Evolutionary conservation across 1,140 invertebrate genomes (phyloP).

Genomic region (Oncopodura yosiiana): DNA sequence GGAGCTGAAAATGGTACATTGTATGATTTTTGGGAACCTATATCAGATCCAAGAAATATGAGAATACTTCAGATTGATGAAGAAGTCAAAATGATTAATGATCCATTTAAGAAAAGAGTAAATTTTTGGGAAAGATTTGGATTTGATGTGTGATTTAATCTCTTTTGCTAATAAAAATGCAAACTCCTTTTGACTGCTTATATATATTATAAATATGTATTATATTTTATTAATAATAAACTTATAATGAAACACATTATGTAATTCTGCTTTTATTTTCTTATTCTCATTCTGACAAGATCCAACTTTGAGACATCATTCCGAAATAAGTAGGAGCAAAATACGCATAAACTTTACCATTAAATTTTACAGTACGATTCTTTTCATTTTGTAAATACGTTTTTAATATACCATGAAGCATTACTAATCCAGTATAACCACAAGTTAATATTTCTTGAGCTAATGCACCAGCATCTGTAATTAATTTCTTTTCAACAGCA

Average conservation of each 20-base stretch:
- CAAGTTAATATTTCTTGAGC: constrained; percentile 6
- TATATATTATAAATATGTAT: too few species aligned
- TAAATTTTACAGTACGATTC: neutral
- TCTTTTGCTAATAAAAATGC: too few species aligned
- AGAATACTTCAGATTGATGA: constrained; percentile 3
- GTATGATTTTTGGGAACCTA: neutral
- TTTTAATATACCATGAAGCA: constrained; percentile 24
- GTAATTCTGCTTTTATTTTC: too few species aligned
- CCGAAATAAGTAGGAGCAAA: constrained; percentile 25
- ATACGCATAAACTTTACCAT: constrained; percentile 9
- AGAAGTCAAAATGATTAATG: constrained; percentile 7
- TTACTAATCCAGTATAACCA: constrained; percentile 25
- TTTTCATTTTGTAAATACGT: neutral
- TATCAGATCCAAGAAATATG: neutral
- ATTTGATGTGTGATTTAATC: too few species aligned
- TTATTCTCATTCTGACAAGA: too few species aligned
- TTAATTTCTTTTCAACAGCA: neutral
- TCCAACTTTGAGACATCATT: constrained; percentile 17
- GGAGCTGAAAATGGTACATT: neutral
- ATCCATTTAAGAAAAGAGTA: neutral
- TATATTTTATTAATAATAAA: too few species aligned
- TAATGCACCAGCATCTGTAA: constrained; percentile 8
- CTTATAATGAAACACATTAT: too few species aligned
- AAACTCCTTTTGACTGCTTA: too few species aligned
- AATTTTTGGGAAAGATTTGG: constrained; percentile 5